phyloP scores from a whole-genome alignment of 2,888 invertebrate species.

The Aphodius granarius region DNA sequence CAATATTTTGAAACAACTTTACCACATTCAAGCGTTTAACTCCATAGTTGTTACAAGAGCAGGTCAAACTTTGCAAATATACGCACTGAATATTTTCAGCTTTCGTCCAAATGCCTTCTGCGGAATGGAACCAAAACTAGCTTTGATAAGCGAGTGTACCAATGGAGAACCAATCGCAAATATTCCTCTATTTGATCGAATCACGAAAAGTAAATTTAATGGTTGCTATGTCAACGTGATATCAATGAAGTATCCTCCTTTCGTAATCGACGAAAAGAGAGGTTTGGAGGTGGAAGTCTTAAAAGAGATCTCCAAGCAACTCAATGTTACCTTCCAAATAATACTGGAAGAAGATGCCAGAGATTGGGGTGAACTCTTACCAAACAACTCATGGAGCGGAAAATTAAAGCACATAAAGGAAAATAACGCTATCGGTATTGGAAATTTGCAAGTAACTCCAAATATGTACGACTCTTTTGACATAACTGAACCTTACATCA shows the following conservation, averaged over 20 bases:
- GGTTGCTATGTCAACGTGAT: constrained; percentile 34
- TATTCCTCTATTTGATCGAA: constrained; percentile 15
- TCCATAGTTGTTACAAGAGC: constrained; percentile 27
- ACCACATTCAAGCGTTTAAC: constrained; percentile 29
- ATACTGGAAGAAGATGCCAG: constrained; percentile 50
- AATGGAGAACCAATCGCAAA: constrained; percentile 26
- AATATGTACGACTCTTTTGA: constrained; percentile 62
- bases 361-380: constrained; percentile 56
- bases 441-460: constrained; percentile 62
- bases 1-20: constrained; percentile 26
- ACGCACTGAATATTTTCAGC: constrained; percentile 27
- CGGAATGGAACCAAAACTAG: constrained; percentile 22
- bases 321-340: constrained; percentile 38
- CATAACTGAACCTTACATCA: constrained; percentile 58
- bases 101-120: constrained; percentile 19
- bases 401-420: constrained; percentile 53
- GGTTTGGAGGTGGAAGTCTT: constrained; percentile 40
- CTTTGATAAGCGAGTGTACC: constrained; percentile 26
- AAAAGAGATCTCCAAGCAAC: constrained; percentile 28
- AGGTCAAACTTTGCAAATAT: constrained; percentile 29
- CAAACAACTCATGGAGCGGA: constrained; percentile 57
- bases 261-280: constrained; percentile 32
- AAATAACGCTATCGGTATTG: constrained; percentile 57
- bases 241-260: constrained; percentile 38
- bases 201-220: constrained; percentile 21